Evolutionary conservation across 2,113 vertebrate species (phyloP).

Genomic region (Salvator merianae): DNA sequence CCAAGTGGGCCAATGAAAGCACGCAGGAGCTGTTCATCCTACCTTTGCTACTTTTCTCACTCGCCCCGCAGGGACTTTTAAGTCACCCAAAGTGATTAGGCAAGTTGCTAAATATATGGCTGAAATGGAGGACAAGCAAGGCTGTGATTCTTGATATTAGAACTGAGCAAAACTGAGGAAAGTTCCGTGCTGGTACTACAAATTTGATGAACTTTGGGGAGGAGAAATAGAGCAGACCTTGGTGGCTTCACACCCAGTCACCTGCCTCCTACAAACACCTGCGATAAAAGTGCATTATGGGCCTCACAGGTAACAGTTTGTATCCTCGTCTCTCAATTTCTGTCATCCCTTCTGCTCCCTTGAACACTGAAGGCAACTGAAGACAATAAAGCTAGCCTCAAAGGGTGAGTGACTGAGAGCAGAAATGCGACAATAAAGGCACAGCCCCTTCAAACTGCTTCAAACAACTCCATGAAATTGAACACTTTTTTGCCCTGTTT

Average conservation of each 20-base stretch:
- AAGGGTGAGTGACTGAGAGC: not conserved
- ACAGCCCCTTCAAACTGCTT: too few species aligned
- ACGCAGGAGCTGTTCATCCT: rapidly evolving
- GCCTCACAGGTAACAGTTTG: too few species aligned
- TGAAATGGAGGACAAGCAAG: not conserved
- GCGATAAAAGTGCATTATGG: too few species aligned
- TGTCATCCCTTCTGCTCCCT: not conserved
- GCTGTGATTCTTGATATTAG: not conserved
- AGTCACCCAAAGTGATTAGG: not conserved
- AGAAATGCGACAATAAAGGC: too few species aligned
- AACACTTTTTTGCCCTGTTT: too few species aligned
- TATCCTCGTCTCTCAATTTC: not conserved
- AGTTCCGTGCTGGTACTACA: not conserved
- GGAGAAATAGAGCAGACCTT: not conserved
- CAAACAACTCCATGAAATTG: too few species aligned
- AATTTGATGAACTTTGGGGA: not conserved
- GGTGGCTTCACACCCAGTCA: too few species aligned
- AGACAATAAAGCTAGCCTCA: not conserved
- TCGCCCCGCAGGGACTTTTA: not conserved
- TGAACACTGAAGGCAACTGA: not conserved
- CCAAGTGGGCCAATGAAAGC: not conserved
- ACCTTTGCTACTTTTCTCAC: not conserved
- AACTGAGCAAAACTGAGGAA: not conserved
- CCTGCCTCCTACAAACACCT: too few species aligned
- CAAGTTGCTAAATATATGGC: not conserved